Conservation (phyloP, 1,140 invertebrate species). For the Archivesica marissinica region DNA sequence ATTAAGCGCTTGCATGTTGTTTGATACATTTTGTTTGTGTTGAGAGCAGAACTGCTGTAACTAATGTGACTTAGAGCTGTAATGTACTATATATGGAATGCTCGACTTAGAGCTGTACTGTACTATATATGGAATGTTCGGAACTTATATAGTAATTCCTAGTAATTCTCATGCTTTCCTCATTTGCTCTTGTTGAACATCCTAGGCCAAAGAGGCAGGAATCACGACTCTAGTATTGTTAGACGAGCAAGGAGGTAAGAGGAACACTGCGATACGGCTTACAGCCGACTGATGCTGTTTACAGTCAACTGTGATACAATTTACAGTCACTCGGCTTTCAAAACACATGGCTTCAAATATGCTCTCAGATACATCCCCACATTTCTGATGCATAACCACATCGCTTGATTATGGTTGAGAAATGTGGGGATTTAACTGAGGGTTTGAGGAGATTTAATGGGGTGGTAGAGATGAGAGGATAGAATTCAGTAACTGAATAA, state of each 20-base stretch:
- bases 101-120: slow-evolving; percentile 33
- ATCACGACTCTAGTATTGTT: slow-evolving; percentile 62
- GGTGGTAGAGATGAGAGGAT: too few species aligned
- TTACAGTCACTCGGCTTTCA: neutral
- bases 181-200: slow-evolving; percentile 22
- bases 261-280: slow-evolving; percentile 5
- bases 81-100: slow-evolving; percentile 37
- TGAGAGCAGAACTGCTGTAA: slow-evolving; percentile 23
- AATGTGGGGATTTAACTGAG: too few species aligned
- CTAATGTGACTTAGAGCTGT: slow-evolving; percentile 35
- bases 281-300: neutral
- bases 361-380: too few species aligned
- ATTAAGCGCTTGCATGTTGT: slow-evolving; percentile 8
- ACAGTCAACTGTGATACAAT: too few species aligned
- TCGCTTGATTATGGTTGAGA: too few species aligned
- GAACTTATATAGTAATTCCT: slow-evolving; percentile 4
- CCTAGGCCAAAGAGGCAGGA: slow-evolving; percentile 60
- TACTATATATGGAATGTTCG: slow-evolving; percentile 28
- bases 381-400: too few species aligned
- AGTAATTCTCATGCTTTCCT: slow-evolving; percentile 42
- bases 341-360: neutral
- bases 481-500: too few species aligned
- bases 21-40: slow-evolving; percentile 9
- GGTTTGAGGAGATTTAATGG: too few species aligned
- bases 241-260: slow-evolving; percentile 65